Percentiles rank a stretch among this genome's conserved stretches.
Conservation (phyloP, 2,797 vertebrate genomes). For the Coreius guichenoti region DNA sequence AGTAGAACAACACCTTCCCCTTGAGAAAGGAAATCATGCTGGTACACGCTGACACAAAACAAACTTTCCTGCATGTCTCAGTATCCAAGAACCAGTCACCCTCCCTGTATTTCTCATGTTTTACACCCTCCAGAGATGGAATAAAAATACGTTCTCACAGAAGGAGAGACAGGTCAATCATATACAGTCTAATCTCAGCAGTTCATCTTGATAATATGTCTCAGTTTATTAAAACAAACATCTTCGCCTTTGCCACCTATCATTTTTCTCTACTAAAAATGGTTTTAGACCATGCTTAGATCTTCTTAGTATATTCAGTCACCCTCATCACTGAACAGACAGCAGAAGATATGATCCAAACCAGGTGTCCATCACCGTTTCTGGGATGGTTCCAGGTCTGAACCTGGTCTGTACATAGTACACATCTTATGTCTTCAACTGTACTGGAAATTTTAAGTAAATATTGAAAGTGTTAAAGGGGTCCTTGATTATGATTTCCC, state of each 20-base stretch:
- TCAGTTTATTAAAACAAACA: not conserved
- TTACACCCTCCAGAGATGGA: slow-evolving; percentile 16
- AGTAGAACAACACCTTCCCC: not conserved
- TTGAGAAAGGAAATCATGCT: slow-evolving; percentile 32
- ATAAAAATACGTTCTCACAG: not conserved
- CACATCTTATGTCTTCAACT: too few species aligned
- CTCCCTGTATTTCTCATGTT: not conserved
- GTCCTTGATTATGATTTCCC: too few species aligned
- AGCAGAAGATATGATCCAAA: slow-evolving; percentile 31
- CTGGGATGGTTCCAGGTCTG: slow-evolving; percentile 4
- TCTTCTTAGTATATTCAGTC: slow-evolving; percentile 14
- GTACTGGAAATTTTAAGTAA: too few species aligned
- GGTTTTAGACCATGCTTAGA: slow-evolving; percentile 14
- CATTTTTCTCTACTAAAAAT: not conserved
- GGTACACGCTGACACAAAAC: slow-evolving; percentile 38
- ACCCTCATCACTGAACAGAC: slow-evolving; percentile 1
- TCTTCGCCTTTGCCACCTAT: not conserved
- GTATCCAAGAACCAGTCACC: not conserved
- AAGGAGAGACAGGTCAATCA: not conserved
- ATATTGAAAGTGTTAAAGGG: too few species aligned
- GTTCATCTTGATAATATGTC: not conserved
- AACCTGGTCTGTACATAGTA: too few species aligned
- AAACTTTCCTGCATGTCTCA: slow-evolving; percentile 17
- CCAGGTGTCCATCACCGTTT: slow-evolving; percentile 20
- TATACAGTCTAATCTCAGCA: slow-evolving; percentile 1